These are phyloP conservation scores for Lathronympha strigana DNA, from an alignment of 2,888 invertebrate species.

Conservation along the genomic window DNA sequence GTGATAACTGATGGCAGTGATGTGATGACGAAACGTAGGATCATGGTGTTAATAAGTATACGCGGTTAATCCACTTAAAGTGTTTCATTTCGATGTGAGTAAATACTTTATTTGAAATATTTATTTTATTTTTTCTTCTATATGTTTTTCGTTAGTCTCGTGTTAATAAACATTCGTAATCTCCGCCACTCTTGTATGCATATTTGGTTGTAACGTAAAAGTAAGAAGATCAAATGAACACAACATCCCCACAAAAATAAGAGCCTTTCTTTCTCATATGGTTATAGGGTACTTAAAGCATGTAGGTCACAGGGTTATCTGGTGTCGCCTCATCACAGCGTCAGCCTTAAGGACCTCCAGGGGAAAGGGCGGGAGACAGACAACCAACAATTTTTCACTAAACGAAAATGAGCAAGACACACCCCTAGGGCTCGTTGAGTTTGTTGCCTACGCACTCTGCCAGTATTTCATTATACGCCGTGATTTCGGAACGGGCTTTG, in stretches of 20 bases:
- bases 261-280: constrained; percentile 6
- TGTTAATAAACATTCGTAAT: too few relatives aligned
- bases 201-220: too few relatives aligned
- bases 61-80: too few relatives aligned
- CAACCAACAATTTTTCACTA: constrained; percentile 76
- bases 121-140: too few relatives aligned
- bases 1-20: too few relatives aligned
- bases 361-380: constrained; percentile 53
- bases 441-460: constrained; percentile 54
- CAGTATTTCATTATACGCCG: constrained; percentile 64
- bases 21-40: too few relatives aligned
- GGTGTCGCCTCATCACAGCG: constrained; percentile 26
- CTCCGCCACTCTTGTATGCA: too few relatives aligned
- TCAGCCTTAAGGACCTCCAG: constrained; percentile 56
- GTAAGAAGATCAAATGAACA: not conserved
- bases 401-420: constrained; percentile 77
- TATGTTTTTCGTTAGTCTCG: too few relatives aligned
- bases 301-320: constrained; percentile 37
- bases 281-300: constrained; percentile 25
- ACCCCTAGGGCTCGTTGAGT: constrained; percentile 65
- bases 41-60: too few relatives aligned
- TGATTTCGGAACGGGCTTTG: constrained; percentile 54
- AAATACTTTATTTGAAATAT: too few relatives aligned
- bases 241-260: not conserved
- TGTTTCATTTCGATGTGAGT: too few relatives aligned